Conservation (phyloP, 1,140 invertebrate species). For the Tribolium castaneum region DNA sequence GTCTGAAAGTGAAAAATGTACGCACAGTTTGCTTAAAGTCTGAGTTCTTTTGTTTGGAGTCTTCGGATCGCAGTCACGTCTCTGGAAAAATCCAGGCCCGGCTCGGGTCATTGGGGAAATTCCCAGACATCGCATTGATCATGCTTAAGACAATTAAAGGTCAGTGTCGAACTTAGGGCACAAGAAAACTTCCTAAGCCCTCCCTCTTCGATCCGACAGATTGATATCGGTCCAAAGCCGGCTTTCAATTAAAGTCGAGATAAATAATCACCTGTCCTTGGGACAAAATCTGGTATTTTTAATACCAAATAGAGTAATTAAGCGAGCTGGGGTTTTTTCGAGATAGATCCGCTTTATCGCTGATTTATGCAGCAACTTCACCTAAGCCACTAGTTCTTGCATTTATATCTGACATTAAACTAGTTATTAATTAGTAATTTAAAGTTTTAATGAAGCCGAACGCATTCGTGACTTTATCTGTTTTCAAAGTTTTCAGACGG, state of each 20-base stretch:
- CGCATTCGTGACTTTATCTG: neutral
- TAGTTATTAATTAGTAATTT: neutral
- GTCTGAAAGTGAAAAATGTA: no score
- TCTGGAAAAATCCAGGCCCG: no score
- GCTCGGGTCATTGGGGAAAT: neutral
- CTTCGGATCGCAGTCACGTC: no score
- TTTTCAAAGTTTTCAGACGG: neutral
- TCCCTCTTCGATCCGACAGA: neutral
- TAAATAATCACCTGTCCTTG: neutral
- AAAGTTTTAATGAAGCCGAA: neutral
- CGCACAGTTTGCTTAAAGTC: no score
- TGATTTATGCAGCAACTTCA: neutral
- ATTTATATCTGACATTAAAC: neutral
- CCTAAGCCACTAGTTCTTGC: neutral
- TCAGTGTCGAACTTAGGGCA: neutral
- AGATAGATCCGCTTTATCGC: neutral
- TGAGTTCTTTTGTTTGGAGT: no score
- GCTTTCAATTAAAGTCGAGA: neutral
- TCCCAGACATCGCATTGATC: neutral
- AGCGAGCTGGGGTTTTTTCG: neutral
- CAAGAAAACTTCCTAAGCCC: neutral
- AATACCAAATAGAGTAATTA: neutral
- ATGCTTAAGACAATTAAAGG: neutral
- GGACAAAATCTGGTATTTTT: neutral
- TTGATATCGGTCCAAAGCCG: neutral